Conservation (phyloP, 2,797 vertebrate genomes). For the Acrocephalus scirpaceus region DNA sequence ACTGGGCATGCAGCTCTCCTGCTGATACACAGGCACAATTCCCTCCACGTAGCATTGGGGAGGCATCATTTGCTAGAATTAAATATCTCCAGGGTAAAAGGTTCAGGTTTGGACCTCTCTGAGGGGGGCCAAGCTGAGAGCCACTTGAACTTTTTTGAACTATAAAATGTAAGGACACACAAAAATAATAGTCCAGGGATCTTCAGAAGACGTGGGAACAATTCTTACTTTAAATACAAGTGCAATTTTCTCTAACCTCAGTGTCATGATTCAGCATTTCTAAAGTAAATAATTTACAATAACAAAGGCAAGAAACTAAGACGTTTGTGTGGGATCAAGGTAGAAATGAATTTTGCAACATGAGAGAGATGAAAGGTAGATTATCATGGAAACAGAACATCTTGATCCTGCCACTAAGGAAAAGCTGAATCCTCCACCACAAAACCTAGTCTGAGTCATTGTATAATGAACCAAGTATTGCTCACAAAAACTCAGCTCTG, state of each 20-base stretch:
- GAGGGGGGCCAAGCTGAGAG: not conserved
- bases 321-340: slow-evolving; percentile 63
- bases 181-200: slow-evolving; percentile 42
- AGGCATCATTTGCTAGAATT: not conserved
- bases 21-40: not conserved
- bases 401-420: slow-evolving; percentile 49
- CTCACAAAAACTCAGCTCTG: slow-evolving; percentile 39
- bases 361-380: slow-evolving; percentile 66
- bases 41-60: accelerated
- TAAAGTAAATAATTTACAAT: slow-evolving; percentile 69
- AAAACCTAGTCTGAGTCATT: slow-evolving; percentile 69
- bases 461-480: slow-evolving; percentile 63
- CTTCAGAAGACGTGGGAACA: slow-evolving; percentile 61
- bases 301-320: slow-evolving; percentile 46
- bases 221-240: slow-evolving; percentile 27
- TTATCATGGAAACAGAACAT: slow-evolving; percentile 62
- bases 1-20: not conserved
- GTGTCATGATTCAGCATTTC: slow-evolving; percentile 66
- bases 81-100: not conserved
- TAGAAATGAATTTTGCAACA: slow-evolving; percentile 40
- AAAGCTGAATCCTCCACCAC: slow-evolving; percentile 55
- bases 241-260: slow-evolving; percentile 52
- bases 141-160: slow-evolving; percentile 38
- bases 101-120: not conserved
- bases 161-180: not conserved